These are phyloP conservation scores for Macrotis lagotis DNA, from an alignment of 2,113 vertebrate genomes.

Conservation along the genomic window DNA sequence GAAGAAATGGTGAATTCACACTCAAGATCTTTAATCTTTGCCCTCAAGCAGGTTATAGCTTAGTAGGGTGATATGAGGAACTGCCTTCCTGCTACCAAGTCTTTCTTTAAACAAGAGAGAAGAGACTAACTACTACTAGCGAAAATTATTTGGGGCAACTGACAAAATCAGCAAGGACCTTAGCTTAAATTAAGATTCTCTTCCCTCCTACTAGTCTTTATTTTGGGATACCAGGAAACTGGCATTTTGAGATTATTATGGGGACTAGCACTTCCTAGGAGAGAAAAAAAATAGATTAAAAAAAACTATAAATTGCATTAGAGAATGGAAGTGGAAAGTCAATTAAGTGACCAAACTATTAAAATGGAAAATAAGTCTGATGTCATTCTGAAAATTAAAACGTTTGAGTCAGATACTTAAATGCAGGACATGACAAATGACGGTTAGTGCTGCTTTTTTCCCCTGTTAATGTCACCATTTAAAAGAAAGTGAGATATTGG, in stretches of 20 bases:
- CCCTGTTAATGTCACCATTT: slow-evolving; percentile 69
- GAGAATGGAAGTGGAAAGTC: slow-evolving; percentile 75
- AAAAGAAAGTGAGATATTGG: slow-evolving; percentile 53
- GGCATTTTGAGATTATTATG: background rate
- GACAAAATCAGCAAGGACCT: slow-evolving; percentile 3
- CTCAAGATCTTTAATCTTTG: background rate
- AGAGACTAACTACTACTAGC: background rate
- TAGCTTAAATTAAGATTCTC: background rate
- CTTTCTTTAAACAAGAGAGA: background rate
- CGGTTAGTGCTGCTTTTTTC: slow-evolving; percentile 60
- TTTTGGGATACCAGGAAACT: background rate
- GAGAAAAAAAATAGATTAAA: background rate
- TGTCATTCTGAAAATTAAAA: slow-evolving; percentile 77
- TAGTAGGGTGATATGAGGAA: background rate
- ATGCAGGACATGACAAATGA: slow-evolving; percentile 67
- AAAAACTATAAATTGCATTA: slow-evolving; percentile 49
- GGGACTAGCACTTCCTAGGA: slow-evolving; percentile 26
- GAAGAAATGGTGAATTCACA: background rate
- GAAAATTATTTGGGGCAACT: background rate
- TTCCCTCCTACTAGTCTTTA: slow-evolving; percentile 38
- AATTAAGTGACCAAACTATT: slow-evolving; percentile 77
- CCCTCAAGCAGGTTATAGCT: background rate
- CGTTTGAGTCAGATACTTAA: slow-evolving; percentile 76
- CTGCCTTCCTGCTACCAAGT: background rate
- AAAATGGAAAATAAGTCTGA: slow-evolving; percentile 82